Conservation (phyloP, 2,113 vertebrate species). For the Rostratula benghalensis region DNA sequence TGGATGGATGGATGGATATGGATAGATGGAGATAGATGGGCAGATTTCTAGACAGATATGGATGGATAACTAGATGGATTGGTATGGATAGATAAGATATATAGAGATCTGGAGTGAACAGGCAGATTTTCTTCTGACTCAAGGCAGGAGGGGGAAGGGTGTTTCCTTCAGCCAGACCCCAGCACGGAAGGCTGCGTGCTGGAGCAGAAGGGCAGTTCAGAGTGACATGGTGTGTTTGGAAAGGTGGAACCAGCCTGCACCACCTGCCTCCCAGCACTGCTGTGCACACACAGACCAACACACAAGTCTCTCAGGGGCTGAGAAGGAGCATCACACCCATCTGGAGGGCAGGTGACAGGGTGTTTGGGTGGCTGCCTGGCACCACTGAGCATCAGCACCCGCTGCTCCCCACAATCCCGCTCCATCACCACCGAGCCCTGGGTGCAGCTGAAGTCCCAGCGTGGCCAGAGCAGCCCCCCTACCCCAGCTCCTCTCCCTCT, state of each 20-base stretch:
- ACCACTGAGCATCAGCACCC: accelerated
- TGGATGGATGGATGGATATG: too few species aligned
- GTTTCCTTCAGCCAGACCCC: neutral
- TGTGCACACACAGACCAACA: accelerated
- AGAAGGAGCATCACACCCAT: accelerated
- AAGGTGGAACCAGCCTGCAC: neutral
- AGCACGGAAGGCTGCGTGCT: accelerated
- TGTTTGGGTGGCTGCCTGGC: accelerated
- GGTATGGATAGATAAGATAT: neutral
- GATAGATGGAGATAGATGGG: too few species aligned
- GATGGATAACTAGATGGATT: neutral
- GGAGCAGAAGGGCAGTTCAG: neutral
- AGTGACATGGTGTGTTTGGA: accelerated
- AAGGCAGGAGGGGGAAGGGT: accelerated
- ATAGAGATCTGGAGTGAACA: accelerated
- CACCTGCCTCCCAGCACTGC: accelerated
- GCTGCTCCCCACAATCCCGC: accelerated
- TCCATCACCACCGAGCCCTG: accelerated
- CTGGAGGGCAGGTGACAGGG: neutral
- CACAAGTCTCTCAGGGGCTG: accelerated
- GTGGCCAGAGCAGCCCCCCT: accelerated
- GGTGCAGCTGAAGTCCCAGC: accelerated
- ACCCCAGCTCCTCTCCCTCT: accelerated
- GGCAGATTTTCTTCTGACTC: neutral
- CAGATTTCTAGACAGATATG: neutral